Conservation (phyloP, 2,888 invertebrate species). For the Melinaea menophilus region DNA sequence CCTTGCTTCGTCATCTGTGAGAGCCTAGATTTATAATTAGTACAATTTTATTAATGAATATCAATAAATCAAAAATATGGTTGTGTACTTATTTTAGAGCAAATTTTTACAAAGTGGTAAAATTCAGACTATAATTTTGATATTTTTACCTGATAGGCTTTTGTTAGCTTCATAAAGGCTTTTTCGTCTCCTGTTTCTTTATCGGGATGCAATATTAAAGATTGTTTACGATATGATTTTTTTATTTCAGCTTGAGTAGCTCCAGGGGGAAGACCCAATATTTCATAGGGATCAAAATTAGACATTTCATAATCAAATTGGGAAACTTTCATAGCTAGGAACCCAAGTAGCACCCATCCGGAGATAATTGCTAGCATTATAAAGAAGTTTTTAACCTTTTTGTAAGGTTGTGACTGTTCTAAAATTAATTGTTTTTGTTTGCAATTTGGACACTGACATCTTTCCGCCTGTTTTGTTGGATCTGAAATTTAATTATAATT, state of each 20-base stretch:
- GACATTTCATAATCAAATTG: slow-evolving; percentile 99
- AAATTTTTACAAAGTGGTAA: not conserved
- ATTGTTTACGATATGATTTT: slow-evolving; percentile 95
- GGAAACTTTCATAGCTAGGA: slow-evolving; percentile 93
- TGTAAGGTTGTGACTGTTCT: slow-evolving; percentile 92
- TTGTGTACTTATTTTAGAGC: too few relatives aligned
- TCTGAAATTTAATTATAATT: slow-evolving; percentile 71
- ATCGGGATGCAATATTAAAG: slow-evolving; percentile 97
- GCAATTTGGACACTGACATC: slow-evolving; percentile 95
- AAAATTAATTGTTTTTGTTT: slow-evolving; percentile 88
- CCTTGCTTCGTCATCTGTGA: slow-evolving; percentile 98
- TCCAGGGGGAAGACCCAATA: slow-evolving; percentile 92
- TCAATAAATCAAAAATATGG: slow-evolving; percentile 3
- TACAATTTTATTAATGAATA: slow-evolving; percentile 10
- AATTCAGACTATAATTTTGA: not conserved
- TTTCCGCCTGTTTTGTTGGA: slow-evolving; percentile 84
- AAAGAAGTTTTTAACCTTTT: slow-evolving; percentile 86
- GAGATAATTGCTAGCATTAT: slow-evolving; percentile 87
- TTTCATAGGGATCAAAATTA: slow-evolving; percentile 99
- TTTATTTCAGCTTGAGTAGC: slow-evolving; percentile 94
- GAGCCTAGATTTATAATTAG: slow-evolving; percentile 75
- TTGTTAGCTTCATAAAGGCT: slow-evolving; percentile 97
- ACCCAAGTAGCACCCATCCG: slow-evolving; percentile 89
- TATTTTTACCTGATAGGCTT: slow-evolving; percentile 86
- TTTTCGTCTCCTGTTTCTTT: slow-evolving; percentile 98